Percentiles rank a stretch among this genome's conserved stretches.
These are phyloP conservation scores for Hesperophylax magnus DNA, from an alignment of 1,140 invertebrate genomes.

Conservation along the genomic window DNA sequence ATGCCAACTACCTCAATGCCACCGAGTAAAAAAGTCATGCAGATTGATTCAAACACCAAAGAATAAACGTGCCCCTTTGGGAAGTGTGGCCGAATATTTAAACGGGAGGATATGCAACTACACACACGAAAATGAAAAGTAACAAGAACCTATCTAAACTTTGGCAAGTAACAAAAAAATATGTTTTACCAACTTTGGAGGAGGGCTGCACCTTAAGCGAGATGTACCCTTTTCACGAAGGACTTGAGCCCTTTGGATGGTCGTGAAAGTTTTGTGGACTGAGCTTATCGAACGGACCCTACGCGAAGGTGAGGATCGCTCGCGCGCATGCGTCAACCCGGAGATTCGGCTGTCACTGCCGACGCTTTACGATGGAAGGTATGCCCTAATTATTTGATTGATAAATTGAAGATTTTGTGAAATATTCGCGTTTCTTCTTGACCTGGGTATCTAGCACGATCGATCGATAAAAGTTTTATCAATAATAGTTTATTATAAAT, in stretches of 20 bases:
- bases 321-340: slow-evolving; percentile 22
- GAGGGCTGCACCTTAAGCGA: neutral
- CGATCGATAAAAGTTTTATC: too few species aligned
- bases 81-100: neutral
- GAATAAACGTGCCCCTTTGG: neutral
- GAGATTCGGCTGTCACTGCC: slow-evolving; percentile 19
- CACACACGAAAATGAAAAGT: neutral
- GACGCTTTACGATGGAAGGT: neutral
- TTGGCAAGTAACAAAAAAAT: neutral
- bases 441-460: too few species aligned
- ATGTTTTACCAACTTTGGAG: neutral
- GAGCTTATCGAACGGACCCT: slow-evolving; percentile 27
- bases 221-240: neutral
- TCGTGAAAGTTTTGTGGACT: neutral
- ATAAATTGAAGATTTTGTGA: neutral
- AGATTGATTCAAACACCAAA: neutral
- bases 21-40: neutral
- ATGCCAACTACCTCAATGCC: neutral
- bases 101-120: neutral
- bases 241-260: neutral
- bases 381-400: neutral
- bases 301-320: slow-evolving; percentile 1
- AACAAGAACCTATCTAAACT: neutral
- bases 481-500: too few species aligned
- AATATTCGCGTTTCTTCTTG: too few species aligned